These are phyloP conservation scores for Hesperia comma DNA, from an alignment of 2,888 invertebrate species.

Conservation along the genomic window DNA sequence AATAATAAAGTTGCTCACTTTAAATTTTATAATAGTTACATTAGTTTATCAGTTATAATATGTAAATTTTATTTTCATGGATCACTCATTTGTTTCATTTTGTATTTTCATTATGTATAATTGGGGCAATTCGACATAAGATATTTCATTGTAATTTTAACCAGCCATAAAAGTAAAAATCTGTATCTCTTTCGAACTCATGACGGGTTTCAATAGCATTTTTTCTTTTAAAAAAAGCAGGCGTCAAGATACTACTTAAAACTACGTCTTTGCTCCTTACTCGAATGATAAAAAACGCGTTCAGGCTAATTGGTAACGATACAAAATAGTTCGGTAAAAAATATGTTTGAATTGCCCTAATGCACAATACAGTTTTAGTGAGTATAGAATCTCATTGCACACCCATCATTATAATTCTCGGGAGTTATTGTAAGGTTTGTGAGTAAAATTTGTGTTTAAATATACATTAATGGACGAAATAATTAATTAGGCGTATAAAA, in stretches of 20 bases:
- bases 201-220: too few species aligned
- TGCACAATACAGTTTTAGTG: constrained; percentile 15
- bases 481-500: constrained; percentile 5
- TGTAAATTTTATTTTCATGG: constrained; percentile 42
- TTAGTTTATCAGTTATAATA: constrained; percentile 39
- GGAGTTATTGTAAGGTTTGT: neutral
- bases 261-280: too few species aligned
- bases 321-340: too few species aligned
- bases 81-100: constrained; percentile 24
- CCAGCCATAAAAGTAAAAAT: too few species aligned
- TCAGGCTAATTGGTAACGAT: too few species aligned
- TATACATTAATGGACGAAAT: neutral
- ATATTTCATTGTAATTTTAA: too few species aligned
- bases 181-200: too few species aligned
- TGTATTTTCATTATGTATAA: neutral
- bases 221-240: too few species aligned
- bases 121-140: neutral
- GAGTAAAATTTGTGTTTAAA: neutral
- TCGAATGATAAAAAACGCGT: too few species aligned
- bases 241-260: too few species aligned
- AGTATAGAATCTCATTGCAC: constrained; percentile 40
- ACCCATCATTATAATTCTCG: neutral
- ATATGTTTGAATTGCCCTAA: neutral
- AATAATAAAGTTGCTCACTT: constrained; percentile 73
- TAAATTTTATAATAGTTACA: constrained; percentile 63